Evolutionary conservation across 2,113 vertebrate species (phyloP).

Genomic region (Prunella fulvescens): DNA sequence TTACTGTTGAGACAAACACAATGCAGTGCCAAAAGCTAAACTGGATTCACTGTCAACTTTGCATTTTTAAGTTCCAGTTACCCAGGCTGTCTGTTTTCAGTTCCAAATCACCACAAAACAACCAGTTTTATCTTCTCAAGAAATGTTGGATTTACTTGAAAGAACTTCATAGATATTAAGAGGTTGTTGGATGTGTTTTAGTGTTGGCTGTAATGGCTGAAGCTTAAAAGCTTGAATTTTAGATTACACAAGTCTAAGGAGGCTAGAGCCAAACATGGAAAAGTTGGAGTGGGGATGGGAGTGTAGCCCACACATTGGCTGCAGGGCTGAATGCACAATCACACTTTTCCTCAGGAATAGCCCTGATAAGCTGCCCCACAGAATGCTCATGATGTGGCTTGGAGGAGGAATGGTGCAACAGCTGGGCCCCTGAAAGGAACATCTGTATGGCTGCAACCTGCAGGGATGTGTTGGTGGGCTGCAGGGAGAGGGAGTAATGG

Average conservation of each 20-base stretch:
- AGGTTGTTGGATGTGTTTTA: constrained; percentile 13
- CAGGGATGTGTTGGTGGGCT: not conserved
- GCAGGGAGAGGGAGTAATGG: not conserved
- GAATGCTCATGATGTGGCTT: not conserved
- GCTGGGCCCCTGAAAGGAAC: not conserved
- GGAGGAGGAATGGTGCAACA: not conserved
- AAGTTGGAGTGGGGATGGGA: not conserved
- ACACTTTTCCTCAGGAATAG: not conserved
- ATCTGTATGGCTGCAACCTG: not conserved
- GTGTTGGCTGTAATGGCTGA: not conserved
- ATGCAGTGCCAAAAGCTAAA: not conserved
- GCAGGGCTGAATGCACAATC: not conserved
- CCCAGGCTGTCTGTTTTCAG: constrained; percentile 7
- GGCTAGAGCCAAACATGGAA: not conserved
- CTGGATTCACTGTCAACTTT: not conserved
- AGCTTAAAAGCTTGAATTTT: constrained; percentile 27
- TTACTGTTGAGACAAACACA: constrained; percentile 35
- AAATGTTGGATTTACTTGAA: constrained; percentile 56
- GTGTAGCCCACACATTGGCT: not conserved
- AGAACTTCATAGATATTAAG: constrained; percentile 28
- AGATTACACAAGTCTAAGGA: not conserved
- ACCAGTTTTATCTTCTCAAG: constrained; percentile 35
- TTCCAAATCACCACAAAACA: constrained; percentile 22
- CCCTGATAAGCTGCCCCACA: not conserved
- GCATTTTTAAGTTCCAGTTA: constrained; percentile 19